phyloP scores from a whole-genome alignment of 2,888 invertebrate genomes.

The Siphlonurus alternatus region DNA sequence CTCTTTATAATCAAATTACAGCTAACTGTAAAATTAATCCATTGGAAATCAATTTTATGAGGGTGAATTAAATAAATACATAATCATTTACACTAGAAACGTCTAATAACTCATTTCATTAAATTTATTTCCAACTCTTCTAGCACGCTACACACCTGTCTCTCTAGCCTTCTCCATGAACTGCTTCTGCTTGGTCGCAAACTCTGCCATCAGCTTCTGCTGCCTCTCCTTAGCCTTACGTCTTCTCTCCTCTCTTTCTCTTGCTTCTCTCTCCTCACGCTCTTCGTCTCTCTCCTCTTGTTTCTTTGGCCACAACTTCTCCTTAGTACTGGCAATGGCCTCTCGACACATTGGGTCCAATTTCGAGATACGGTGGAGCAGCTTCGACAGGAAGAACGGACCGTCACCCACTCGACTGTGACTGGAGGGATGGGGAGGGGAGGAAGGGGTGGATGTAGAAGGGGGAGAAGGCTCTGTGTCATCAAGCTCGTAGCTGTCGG shows the following conservation, averaged over 20 bases:
- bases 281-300: slow-evolving; percentile 64
- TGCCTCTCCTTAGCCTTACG: slow-evolving; percentile 76
- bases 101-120: too few species aligned
- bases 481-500: slow-evolving; percentile 52
- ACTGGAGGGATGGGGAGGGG: slow-evolving; percentile 19
- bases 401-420: slow-evolving; percentile 60
- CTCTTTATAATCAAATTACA: too few species aligned
- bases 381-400: slow-evolving; percentile 64
- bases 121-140: too few species aligned
- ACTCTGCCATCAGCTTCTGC: slow-evolving; percentile 82
- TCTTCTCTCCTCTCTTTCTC: slow-evolving; percentile 69
- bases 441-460: slow-evolving; percentile 27
- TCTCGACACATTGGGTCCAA: slow-evolving; percentile 50
- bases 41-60: too few species aligned
- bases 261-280: slow-evolving; percentile 44
- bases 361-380: slow-evolving; percentile 57
- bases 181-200: slow-evolving; percentile 76
- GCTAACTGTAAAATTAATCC: too few species aligned
- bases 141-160: slow-evolving; percentile 30
- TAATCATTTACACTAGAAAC: too few species aligned
- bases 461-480: slow-evolving; percentile 28
- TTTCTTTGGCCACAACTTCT: slow-evolving; percentile 51
- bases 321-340: slow-evolving; percentile 50
- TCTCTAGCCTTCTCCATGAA: slow-evolving; percentile 70
- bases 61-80: too few species aligned